Evolutionary conservation across 2,888 invertebrate species (phyloP), one percentile per base, ranked within the genome.

Genomic region (Clanis bilineata): DNA sequence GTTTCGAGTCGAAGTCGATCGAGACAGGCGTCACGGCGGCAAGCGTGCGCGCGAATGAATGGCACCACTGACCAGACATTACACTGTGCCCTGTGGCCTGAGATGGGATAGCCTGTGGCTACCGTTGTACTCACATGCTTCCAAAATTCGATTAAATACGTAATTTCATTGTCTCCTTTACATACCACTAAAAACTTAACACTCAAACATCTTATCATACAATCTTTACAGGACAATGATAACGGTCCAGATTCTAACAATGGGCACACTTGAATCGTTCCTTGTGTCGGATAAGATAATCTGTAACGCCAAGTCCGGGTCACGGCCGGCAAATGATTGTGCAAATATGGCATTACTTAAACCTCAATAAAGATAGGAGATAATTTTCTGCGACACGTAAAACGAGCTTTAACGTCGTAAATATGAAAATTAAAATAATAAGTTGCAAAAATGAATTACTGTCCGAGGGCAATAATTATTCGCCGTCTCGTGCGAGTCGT

Each of bases 1-100:
- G 69, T 64, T 69, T 75, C 68, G 70, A 72, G 71, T 74, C 72
- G 73, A 67, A 72, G 71, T 74, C 72, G 73, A 67, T 69, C 63
- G 69, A 82, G 78, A 74, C 87, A 80, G 73, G 86, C 87, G 83
- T 69, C 79, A 70, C 77, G 73, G 70, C 69, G 79, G 77, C 79
- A 74, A 80, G 86, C 88, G 77, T 78, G 79, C 82, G 82, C 85
- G 80, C 85, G 89, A 90, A 88, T 90, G 90, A 88, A 82, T 83
- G 74, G 71, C 62, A 56, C 21, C 38, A 38, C 43, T 22, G 41
- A 55, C 25, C 47, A 51, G 51, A 39, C 47, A 41, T 58, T 23
- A 39, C 47, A 51, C 39, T 25, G 47, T 58, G 23, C 47, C 28
- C n/a, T n/a, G n/a, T n/a, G n/a, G n/a, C n/a, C n/a, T n/a, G n/a